Evolutionary conservation across 2,113 vertebrate species (phyloP), one percentile per base, ranked within the genome.

Genomic region (Nothoprocta perdicaria): DNA sequence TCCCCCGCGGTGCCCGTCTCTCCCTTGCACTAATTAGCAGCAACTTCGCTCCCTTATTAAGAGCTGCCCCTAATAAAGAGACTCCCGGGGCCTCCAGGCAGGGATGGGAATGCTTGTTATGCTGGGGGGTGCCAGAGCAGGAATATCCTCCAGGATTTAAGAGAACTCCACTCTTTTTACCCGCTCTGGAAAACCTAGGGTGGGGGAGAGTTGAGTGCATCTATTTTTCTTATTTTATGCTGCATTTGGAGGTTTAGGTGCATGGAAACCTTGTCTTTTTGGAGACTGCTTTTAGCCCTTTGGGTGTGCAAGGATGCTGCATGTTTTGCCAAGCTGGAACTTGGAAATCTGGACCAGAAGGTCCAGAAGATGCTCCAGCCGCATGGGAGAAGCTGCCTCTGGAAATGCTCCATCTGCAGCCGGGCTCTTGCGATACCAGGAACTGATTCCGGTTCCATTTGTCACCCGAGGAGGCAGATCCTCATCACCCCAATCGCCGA

Each of bases 11-110:
- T 84, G 63, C 53, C 27, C 35, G 45, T 9, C 66, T 69, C 74
- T 85, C 55, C 55, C 80, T 89, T 73, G 29, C 79, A 9, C 81
- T 96, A 81, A 95, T 94, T 93, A 94, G 95, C 91, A 38, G 43
- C 78, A 12, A 43, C 55, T 65, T 71, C 46, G 11, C 35, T 50
- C 6, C 8, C n/a, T 89, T 80, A 90, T 96, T 92, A 93, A 95
- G 90, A 2, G 9, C n/a, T 19, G 17, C 1, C 19, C 27, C 50
- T 62, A 91, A 88, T 78, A 60, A 96, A 96, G 21, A 50, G 82
- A 80, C 33, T 73, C 52, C 0, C 21, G 29, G 62, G 63, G 69
- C n/a, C 45, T 35, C 9, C n/a, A 66, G 63, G 63, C 2, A 4
- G 40, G 58, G 66, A n/a, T 1, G 31, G 41, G 77, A 80, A 57